A percentile compares a stretch with the other conserved stretches of the same genome.
Conservation (phyloP, 2,113 vertebrate species). For the Perca flavescens region DNA sequence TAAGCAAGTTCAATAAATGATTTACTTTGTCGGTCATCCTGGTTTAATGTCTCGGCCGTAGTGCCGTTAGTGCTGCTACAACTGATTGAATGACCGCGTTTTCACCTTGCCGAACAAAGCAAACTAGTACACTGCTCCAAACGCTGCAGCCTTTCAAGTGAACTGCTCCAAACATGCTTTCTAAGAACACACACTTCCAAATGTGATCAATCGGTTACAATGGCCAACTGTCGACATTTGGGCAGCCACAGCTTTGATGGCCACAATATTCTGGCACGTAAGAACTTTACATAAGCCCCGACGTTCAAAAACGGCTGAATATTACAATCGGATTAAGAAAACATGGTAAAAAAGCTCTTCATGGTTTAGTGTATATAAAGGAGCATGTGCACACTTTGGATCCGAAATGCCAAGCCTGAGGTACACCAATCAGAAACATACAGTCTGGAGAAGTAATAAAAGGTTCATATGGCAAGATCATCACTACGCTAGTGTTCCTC, state of each 20-base stretch:
- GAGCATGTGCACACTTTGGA: slow-evolving; percentile 51
- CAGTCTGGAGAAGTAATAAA: slow-evolving; percentile 37
- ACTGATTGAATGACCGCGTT: background rate
- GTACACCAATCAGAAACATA: slow-evolving; percentile 24
- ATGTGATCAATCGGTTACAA: slow-evolving; percentile 2
- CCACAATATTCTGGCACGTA: slow-evolving; percentile 14
- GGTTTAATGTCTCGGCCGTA: background rate
- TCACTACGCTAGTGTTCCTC: slow-evolving; percentile 29
- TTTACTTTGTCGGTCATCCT: background rate
- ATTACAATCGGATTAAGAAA: slow-evolving; percentile 43
- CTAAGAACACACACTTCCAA: background rate
- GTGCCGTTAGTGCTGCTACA: slow-evolving; percentile 3
- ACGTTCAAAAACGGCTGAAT: slow-evolving; percentile 29
- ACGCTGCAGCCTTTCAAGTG: background rate
- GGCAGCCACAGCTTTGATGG: slow-evolving; percentile 11
- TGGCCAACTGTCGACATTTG: slow-evolving; percentile 12
- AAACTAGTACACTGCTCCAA: background rate
- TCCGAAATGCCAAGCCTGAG: slow-evolving; percentile 48
- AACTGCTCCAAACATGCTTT: background rate
- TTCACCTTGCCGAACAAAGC: slow-evolving; percentile 1
- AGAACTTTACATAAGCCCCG: slow-evolving; percentile 31
- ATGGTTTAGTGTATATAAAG: slow-evolving; percentile 55
- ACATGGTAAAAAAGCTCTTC: slow-evolving; percentile 46
- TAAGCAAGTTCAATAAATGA: background rate
- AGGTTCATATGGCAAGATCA: slow-evolving; percentile 24